Base-by-base conservation (phyloP, 1,140 invertebrate species). In the Zaprionus davidi region DNA sequence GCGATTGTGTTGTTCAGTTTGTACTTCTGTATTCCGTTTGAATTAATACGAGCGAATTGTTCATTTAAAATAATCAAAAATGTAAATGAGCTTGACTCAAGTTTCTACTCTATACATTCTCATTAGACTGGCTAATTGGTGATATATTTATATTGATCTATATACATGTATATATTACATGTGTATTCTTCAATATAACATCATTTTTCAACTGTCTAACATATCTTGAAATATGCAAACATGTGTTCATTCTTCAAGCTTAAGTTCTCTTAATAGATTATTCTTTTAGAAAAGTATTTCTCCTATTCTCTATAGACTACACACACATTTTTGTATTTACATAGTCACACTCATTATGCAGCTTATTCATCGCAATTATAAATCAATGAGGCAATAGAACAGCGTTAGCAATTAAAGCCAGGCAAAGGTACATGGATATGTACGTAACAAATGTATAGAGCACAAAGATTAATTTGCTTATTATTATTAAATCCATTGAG, bases 21-120 rank as follows among this genome's bases (percentile, higher is more conserved):
- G 7, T 11, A 20, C 17, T n/a, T 11, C 24, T 31, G 22, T n/a
- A 41, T 44, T 58, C 26, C 44, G 41, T 71, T 71, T 49, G 26
- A n/a, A 26, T 71, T 24, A 46, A 3, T 26, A 62, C n/a, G n/a
- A 34, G 44, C 55, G 49, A 58, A 68, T 34, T 57, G 49, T 36
- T 55, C 24, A 12, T 49, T 20, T 13, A 31, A 31, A 44, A 22
- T 46, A 53, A 17, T 57, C 51, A 65, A 36, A n/a, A 26, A 28
- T 38, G 15, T n/a, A 55, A 55, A 53, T 53, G 24, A 26, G 9
- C 11, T 26, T 24, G n/a, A 17, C 15, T 44, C 7, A n/a, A 46
- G 7, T 20, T 46, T 9, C 31, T 34, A 0, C 31, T 11, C 31
- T 11, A 34, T 11, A 34, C 31, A 34, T 0, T 11, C 6, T 46